Evolutionary conservation across 2,797 vertebrate species (phyloP), one percentile per base, ranked within the genome.

Genomic region (Scolopax rusticola): DNA sequence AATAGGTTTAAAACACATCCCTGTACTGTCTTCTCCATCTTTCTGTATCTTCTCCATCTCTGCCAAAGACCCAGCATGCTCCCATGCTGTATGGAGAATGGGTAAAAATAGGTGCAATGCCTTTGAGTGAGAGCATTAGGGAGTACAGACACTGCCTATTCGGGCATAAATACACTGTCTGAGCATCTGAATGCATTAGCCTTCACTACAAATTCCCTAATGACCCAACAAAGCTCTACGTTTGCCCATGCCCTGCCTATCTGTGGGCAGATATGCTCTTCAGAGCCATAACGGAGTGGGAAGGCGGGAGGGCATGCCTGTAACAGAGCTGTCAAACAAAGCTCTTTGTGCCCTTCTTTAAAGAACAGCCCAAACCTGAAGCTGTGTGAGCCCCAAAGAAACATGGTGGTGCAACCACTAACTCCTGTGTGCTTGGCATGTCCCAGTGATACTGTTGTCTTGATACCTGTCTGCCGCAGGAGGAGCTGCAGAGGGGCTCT

Each of bases 361-460:
- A 74, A 56, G 33, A 69, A 32, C 23, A 19, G 12, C 17, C 27
- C 17, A 30, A 33, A 48, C 64, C 14, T 38, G 74, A 50, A 74
- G n/a, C n/a, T 68, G 51, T 38, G 28, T 2, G 7, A 77, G 36
- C 40, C 28, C 8, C 36, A 18, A 4, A 61, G 78, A 45, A 88
- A 27, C 4, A 5, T 0, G 1, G 12, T 50, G n/a, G 47, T 74
- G 36, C 84, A 65, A 10, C 30, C 69, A 6, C 8, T 0, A 4
- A 0, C 30, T n/a, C 5, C 2, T 3, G 18, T 0, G 1, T 1
- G 1, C 45, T 57, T 0, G 0, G 28, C 32, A 0, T 17, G 14
- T 77, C 56, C 43, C 0, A 0, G 27, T 21, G 32, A 33, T 15
- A 2, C 19, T 21, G 6, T 32, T 64, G 23, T 20, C 47, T 47